A percentile compares a stretch with the other conserved stretches of the same genome.
Evolutionary conservation across 2,888 invertebrate genomes (phyloP).

Genomic region (Ennomos quercinarius): DNA sequence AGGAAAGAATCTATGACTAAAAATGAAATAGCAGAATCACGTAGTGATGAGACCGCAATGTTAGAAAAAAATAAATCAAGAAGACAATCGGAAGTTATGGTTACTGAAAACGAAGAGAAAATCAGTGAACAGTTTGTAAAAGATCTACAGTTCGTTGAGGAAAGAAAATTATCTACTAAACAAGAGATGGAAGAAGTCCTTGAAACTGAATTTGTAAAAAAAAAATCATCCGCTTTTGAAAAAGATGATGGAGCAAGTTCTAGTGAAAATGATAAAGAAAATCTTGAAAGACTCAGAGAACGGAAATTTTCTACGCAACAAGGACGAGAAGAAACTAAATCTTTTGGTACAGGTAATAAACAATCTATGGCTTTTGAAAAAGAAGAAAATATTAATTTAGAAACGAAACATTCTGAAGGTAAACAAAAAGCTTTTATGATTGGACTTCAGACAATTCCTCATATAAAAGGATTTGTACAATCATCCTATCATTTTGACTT

Average conservation of each 20-base stretch:
- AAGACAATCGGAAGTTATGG: slow-evolving; percentile 13
- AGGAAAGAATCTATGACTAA: slow-evolving; percentile 8
- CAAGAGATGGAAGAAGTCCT: slow-evolving; percentile 18
- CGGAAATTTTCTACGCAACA: not conserved
- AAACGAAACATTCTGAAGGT: slow-evolving; percentile 41
- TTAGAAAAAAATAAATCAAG: slow-evolving; percentile 9
- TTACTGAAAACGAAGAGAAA: slow-evolving; percentile 10
- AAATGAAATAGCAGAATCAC: slow-evolving; percentile 5
- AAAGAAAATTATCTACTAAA: slow-evolving; percentile 15
- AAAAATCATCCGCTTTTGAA: slow-evolving; percentile 24
- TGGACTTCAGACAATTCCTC: slow-evolving; percentile 73
- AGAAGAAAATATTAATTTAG: slow-evolving; percentile 19
- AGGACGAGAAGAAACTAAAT: slow-evolving; percentile 4
- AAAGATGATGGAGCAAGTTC: not conserved
- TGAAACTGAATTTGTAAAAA: slow-evolving; percentile 2
- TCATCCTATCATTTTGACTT: slow-evolving; percentile 68
- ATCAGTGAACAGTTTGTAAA: slow-evolving; percentile 1
- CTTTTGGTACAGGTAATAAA: slow-evolving; percentile 7
- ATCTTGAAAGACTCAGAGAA: not conserved
- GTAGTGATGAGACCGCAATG: slow-evolving; percentile 1
- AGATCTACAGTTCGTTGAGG: slow-evolving; percentile 13
- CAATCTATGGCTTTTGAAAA: slow-evolving; percentile 13
- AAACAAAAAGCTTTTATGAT: slow-evolving; percentile 65
- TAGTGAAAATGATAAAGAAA: not conserved
- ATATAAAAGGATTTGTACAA: slow-evolving; percentile 63